These are phyloP conservation scores for Falco berigora DNA, from an alignment of 2,797 vertebrate genomes.

Conservation along the genomic window DNA sequence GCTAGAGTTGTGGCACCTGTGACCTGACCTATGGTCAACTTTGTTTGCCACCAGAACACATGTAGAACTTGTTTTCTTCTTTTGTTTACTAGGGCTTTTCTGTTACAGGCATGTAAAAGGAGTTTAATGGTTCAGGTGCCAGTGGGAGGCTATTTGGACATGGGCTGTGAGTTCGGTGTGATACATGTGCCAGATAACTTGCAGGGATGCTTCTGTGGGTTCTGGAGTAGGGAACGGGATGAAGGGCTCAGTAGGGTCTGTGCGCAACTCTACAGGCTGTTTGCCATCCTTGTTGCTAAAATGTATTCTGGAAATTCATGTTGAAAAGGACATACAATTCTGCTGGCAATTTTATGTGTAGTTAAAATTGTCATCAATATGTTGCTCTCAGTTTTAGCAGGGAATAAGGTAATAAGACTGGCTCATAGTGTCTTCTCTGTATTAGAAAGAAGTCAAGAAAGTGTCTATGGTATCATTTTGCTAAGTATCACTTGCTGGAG, in stretches of 20 bases:
- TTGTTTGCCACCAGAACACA: neutral
- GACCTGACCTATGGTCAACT: neutral
- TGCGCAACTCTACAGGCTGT: neutral
- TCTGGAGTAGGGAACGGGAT: neutral
- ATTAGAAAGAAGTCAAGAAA: neutral
- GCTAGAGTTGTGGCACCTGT: neutral
- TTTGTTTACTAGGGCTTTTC: neutral
- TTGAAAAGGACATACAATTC: neutral
- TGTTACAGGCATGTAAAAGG: neutral
- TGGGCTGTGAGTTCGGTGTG: neutral
- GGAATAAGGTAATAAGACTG: neutral
- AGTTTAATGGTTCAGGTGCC: neutral
- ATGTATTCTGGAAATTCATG: neutral
- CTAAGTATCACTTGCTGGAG: neutral
- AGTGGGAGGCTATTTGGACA: accelerated
- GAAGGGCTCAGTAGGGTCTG: neutral
- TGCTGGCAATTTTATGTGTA: neutral
- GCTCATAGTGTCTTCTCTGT: neutral
- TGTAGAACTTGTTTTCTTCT: neutral
- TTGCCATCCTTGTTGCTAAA: neutral
- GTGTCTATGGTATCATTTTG: neutral
- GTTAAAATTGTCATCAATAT: neutral
- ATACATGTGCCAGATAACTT: neutral
- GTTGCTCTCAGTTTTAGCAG: neutral
- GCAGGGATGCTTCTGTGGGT: neutral